A percentile compares a stretch with the other conserved stretches of the same genome.
Conservation (phyloP, 2,113 vertebrate genomes). For the Catagonus wagneri region DNA sequence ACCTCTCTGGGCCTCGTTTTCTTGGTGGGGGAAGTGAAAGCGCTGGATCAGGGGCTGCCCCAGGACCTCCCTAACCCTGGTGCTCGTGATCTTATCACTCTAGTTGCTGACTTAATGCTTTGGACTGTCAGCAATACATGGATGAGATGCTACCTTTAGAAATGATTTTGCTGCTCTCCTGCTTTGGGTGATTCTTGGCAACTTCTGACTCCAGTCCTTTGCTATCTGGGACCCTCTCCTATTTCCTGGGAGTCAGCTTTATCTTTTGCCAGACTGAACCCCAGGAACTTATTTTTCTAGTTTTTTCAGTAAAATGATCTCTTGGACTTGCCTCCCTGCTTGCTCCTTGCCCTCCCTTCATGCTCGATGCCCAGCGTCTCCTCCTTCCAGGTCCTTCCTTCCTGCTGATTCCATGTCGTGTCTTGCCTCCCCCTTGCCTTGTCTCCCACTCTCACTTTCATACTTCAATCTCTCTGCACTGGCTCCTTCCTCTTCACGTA, state of each 20-base stretch:
- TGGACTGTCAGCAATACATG: background rate
- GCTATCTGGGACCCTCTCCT: background rate
- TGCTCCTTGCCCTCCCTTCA: background rate
- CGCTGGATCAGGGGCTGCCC: background rate
- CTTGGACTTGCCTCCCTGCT: background rate
- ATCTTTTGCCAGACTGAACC: background rate
- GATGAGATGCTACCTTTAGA: background rate
- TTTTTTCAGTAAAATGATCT: background rate
- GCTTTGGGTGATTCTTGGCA: background rate
- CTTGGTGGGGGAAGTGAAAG: background rate
- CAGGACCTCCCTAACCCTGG: background rate
- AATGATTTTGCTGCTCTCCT: background rate
- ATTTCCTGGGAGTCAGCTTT: background rate
- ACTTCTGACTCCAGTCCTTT: background rate
- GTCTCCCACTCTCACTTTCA: background rate
- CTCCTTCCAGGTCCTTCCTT: no score
- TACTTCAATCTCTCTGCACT: background rate
- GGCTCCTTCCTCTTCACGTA: background rate
- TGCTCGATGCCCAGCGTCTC: fast-evolving
- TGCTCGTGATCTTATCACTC: background rate
- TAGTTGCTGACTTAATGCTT: background rate
- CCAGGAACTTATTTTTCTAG: background rate
- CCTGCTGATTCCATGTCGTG: background rate
- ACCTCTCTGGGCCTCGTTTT: background rate
- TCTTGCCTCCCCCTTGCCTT: fast-evolving